phyloP scores from a whole-genome alignment of 2,113 vertebrate species.

The Charadrius vociferus region DNA sequence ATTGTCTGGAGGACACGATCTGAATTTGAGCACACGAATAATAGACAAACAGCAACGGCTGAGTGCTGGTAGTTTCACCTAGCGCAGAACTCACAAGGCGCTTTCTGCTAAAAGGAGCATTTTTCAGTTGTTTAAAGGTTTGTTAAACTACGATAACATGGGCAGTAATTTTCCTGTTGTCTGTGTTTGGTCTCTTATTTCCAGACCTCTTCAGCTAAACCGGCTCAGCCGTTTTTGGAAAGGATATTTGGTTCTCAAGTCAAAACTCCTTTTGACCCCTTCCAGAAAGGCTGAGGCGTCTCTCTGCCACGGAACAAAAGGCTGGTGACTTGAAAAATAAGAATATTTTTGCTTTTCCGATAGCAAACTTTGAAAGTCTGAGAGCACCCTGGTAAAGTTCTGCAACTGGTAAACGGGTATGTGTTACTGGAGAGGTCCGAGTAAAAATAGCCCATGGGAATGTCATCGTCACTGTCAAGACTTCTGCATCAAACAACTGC shows the following conservation, averaged over 20 bases:
- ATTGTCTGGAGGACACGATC: neutral
- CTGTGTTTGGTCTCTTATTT: neutral
- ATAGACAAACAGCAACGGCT: neutral
- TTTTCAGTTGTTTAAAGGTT: neutral
- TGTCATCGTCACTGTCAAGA: neutral
- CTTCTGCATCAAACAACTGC: neutral
- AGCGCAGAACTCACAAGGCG: neutral
- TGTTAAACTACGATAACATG: accelerated
- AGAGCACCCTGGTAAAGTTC: neutral
- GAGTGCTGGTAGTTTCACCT: neutral
- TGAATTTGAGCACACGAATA: neutral
- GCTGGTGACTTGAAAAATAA: neutral
- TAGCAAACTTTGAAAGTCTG: neutral
- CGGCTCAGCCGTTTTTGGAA: neutral
- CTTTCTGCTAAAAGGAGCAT: neutral
- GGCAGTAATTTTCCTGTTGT: neutral
- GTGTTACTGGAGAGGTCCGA: neutral
- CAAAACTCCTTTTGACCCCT: neutral
- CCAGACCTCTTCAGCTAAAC: neutral
- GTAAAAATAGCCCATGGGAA: neutral
- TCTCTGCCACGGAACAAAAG: neutral
- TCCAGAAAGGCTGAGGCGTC: neutral
- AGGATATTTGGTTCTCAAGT: neutral
- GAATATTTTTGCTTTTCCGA: neutral
- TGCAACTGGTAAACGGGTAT: neutral